Evolutionary conservation across 2,888 invertebrate species (phyloP).

Genomic region (Scaptodrosophila latifasciaeformis): DNA sequence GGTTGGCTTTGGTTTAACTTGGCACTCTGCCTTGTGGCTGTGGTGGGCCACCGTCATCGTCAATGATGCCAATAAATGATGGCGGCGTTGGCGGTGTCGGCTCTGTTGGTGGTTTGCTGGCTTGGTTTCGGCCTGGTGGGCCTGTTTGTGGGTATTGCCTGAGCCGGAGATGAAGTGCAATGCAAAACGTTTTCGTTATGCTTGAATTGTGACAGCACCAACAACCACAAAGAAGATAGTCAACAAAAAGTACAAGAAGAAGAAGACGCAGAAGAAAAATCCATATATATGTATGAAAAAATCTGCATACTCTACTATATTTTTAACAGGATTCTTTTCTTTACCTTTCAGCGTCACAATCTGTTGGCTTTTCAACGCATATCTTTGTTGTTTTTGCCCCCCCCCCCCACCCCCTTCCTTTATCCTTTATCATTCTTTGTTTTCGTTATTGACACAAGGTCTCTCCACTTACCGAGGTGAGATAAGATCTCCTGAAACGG

Average conservation of each 20-base stretch:
- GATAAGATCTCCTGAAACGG: too few species aligned
- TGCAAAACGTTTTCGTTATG: constrained; percentile 59
- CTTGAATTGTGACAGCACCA: constrained; percentile 31
- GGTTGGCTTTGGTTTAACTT: too few species aligned
- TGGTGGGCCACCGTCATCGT: constrained; percentile 49
- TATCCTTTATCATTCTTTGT: background rate
- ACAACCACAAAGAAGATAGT: too few species aligned
- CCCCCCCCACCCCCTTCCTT: too few species aligned
- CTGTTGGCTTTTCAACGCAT: constrained; percentile 51
- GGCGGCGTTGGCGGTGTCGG: constrained; percentile 24
- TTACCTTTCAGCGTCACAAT: constrained; percentile 44
- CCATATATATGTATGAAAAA: too few species aligned
- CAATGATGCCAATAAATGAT: constrained; percentile 60
- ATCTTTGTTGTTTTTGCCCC: constrained; percentile 23
- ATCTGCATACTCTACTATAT: too few species aligned
- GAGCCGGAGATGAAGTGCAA: constrained; percentile 26
- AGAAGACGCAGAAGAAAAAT: too few species aligned
- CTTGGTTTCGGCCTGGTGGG: background rate
- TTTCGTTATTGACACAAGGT: too few species aligned
- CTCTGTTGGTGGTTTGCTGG: too few species aligned
- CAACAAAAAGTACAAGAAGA: too few species aligned
- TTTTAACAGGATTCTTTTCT: too few species aligned
- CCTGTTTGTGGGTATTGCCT: background rate
- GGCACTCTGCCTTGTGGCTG: constrained; percentile 53
- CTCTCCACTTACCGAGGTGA: too few species aligned